These are phyloP conservation scores for Opisthocomus hoazin DNA, from an alignment of 2,113 vertebrate genomes.

Conservation along the genomic window DNA sequence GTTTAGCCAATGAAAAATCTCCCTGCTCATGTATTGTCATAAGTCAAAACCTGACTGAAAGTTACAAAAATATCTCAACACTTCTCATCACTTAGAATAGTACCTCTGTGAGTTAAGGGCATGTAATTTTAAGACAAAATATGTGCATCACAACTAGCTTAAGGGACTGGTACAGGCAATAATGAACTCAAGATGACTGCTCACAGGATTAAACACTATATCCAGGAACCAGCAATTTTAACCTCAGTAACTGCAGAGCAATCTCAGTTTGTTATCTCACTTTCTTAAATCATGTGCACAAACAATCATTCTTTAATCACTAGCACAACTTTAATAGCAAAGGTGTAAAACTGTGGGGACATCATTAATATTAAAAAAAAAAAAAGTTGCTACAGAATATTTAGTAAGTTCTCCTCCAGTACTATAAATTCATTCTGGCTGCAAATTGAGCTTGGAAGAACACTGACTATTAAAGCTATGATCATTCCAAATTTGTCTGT, in stretches of 20 bases:
- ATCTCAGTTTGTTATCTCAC: neutral
- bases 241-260: neutral
- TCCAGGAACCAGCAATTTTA: neutral
- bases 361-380: neutral
- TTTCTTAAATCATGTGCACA: neutral
- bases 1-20: neutral
- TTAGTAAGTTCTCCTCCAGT: neutral
- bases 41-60: neutral
- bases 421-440: neutral
- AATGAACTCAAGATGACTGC: neutral
- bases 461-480: neutral
- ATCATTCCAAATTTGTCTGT: neutral
- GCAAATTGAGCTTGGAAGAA: neutral
- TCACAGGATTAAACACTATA: neutral
- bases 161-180: neutral
- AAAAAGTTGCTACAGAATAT: neutral
- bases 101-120: neutral
- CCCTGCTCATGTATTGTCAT: neutral
- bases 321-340: neutral
- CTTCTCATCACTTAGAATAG: neutral
- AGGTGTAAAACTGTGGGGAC: neutral
- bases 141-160: neutral
- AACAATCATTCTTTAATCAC: constrained; percentile 7
- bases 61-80: neutral
- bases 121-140: neutral